Percentiles rank a stretch among this genome's conserved stretches.
Evolutionary conservation across 2,113 vertebrate species (phyloP).

Genomic region (Hippocampus guttulatus): DNA sequence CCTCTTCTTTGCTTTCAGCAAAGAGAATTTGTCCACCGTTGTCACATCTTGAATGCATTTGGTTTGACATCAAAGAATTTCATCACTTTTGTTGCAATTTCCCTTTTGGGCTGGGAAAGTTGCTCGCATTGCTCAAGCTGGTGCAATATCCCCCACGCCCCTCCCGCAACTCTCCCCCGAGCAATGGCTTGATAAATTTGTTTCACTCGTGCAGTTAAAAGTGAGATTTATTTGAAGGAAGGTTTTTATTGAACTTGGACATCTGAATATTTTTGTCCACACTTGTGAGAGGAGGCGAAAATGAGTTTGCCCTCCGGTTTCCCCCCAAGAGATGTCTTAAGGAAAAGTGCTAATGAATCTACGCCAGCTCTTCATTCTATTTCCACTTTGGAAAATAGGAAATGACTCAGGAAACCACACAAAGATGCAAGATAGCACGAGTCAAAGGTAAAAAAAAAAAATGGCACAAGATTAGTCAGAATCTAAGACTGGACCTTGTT

Average conservation of each 20-base stretch:
- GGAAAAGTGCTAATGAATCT: conserved; percentile 62
- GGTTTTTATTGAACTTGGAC: not conserved
- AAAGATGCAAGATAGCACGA: conserved; percentile 24
- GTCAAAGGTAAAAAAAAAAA: not conserved
- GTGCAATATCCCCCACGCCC: not conserved
- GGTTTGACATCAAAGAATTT: conserved; percentile 5
- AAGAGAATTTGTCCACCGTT: not conserved
- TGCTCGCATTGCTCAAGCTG: not conserved
- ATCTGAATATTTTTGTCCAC: not conserved
- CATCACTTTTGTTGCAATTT: conserved; percentile 19
- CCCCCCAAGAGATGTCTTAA: conserved; percentile 43
- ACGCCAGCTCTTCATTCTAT: conserved; percentile 66
- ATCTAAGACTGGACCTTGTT: too few species aligned
- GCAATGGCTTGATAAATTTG: not conserved
- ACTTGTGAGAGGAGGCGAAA: conserved; percentile 31
- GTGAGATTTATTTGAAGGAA: not conserved
- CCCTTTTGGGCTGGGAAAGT: conserved; percentile 13
- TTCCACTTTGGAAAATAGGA: conserved; percentile 50
- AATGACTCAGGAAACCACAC: conserved; percentile 46
- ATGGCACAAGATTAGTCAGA: not conserved
- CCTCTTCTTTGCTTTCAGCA: not conserved
- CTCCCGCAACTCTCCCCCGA: not conserved
- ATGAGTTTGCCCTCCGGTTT: conserved; percentile 50
- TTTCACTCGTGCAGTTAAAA: not conserved
- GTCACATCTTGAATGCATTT: not conserved